Conservation (phyloP, 92 coral and sea anemone genomes). For the Phenganax subtilis region DNA sequence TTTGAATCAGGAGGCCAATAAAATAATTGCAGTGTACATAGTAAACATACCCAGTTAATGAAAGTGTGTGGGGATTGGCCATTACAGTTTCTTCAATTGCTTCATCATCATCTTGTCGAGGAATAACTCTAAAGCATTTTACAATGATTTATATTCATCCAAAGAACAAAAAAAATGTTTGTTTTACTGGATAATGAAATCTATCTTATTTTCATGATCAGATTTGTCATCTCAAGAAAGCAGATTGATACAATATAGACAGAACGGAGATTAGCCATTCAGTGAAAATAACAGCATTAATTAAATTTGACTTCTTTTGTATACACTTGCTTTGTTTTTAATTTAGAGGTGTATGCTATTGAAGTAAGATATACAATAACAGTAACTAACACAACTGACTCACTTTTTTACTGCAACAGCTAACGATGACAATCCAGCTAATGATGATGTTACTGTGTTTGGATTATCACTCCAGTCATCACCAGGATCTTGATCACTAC, state of each 20-base stretch:
- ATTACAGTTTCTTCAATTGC: constrained; percentile 31
- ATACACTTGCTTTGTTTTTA: too few species aligned
- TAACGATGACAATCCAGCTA: constrained; percentile 39
- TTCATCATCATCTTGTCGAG: constrained; percentile 31
- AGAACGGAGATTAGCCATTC: too few species aligned
- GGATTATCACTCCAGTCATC: constrained; percentile 36
- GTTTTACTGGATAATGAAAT: too few species aligned
- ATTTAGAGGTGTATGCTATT: not conserved
- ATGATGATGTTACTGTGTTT: constrained; percentile 33
- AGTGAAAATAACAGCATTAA: too few species aligned
- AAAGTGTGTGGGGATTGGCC: constrained; percentile 18
- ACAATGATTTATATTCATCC: not conserved
- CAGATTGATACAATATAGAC: too few species aligned
- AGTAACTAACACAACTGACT: not conserved
- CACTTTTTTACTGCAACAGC: constrained; percentile 41
- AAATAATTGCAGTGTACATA: not conserved
- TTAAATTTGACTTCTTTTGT: too few species aligned
- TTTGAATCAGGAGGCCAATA: not conserved
- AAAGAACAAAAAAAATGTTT: too few species aligned
- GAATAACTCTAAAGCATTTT: constrained; percentile 7
- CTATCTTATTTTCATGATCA: too few species aligned
- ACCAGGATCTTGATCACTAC: constrained; percentile 30
- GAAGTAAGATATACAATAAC: not conserved
- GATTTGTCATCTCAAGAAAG: too few species aligned
- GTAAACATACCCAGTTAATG: constrained; percentile 12